A percentile compares a stretch with the other conserved stretches of the same genome.
phyloP scores from a whole-genome alignment of 2,888 invertebrate species.

The Desoria tigrina region DNA sequence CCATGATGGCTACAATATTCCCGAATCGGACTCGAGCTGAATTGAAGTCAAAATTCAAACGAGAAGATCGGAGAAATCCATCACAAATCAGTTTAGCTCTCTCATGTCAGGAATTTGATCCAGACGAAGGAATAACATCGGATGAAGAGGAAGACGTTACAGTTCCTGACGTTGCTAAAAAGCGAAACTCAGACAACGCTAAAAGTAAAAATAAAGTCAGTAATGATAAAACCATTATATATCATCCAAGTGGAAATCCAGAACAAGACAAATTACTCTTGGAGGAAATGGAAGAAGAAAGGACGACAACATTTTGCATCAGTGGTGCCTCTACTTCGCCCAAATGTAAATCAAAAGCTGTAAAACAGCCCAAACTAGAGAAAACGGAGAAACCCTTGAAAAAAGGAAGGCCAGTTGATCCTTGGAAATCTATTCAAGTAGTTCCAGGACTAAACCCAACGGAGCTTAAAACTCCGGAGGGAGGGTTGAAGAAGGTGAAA shows the following conservation, averaged over 20 bases:
- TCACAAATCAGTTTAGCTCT: slow-evolving; percentile 74
- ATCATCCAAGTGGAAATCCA: too few relatives aligned
- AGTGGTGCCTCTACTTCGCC: neutral
- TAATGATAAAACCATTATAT: too few relatives aligned
- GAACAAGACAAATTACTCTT: neutral
- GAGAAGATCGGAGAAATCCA: slow-evolving; percentile 79
- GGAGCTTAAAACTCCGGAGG: too few relatives aligned
- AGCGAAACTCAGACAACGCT: too few relatives aligned
- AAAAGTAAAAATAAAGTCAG: too few relatives aligned
- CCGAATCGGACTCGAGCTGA: slow-evolving; percentile 76
- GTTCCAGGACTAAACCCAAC: too few relatives aligned
- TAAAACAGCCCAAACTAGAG: neutral
- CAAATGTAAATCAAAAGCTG: neutral
- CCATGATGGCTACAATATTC: slow-evolving; percentile 81
- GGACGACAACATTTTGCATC: neutral
- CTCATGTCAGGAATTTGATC: slow-evolving; percentile 47
- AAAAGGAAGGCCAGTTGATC: neutral
- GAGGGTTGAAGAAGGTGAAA: neutral
- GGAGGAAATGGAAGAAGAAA: slow-evolving; percentile 11
- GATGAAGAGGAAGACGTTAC: slow-evolving; percentile 36
- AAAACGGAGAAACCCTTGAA: slow-evolving; percentile 1
- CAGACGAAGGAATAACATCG: slow-evolving; percentile 38
- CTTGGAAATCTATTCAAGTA: slow-evolving; percentile 13
- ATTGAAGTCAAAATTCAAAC: slow-evolving; percentile 88
- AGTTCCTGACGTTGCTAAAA: too few relatives aligned